phyloP scores from a whole-genome alignment of 2,888 invertebrate species.

The Cerceris ruficornis region DNA sequence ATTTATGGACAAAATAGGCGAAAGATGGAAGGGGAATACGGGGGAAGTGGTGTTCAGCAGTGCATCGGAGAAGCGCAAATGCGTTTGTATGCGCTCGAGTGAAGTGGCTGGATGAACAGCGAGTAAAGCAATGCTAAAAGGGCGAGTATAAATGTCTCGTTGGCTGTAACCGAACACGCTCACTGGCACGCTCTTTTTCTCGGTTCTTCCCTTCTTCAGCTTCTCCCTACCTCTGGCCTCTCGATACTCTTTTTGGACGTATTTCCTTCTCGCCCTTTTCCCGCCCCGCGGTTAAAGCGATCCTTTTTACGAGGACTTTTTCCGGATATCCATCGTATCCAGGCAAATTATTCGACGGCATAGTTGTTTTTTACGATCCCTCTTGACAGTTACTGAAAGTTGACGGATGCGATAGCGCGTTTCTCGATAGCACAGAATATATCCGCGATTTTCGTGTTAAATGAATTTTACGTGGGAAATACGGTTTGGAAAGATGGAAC shows the following conservation, averaged over 20 bases:
- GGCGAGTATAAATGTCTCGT: conserved; percentile 64
- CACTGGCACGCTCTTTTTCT: conserved; percentile 38
- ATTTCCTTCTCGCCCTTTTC: background rate
- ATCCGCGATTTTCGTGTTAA: background rate
- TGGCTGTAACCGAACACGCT: conserved; percentile 62
- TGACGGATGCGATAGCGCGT: background rate
- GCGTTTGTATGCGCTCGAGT: conserved; percentile 16
- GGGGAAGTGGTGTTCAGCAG: background rate
- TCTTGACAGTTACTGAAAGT: background rate
- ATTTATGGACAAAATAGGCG: background rate
- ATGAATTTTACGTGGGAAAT: too few species aligned
- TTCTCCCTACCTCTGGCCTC: conserved; percentile 2
- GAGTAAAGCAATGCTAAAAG: conserved; percentile 55
- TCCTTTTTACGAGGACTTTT: conserved; percentile 14
- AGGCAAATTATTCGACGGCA: conserved; percentile 6
- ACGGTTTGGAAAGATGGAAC: too few species aligned
- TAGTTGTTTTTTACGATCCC: background rate
- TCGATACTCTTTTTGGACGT: conserved; percentile 9
- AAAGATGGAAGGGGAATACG: background rate
- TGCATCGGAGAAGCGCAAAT: background rate
- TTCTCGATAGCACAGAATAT: background rate
- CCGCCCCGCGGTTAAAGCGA: conserved; percentile 3
- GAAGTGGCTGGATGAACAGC: conserved; percentile 33
- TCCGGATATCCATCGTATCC: background rate
- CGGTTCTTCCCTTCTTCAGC: conserved; percentile 12